Percentiles rank a stretch among this genome's conserved stretches.
These are phyloP conservation scores for Semaprochilodus insignis DNA, from an alignment of 2,797 vertebrate genomes.

Conservation along the genomic window DNA sequence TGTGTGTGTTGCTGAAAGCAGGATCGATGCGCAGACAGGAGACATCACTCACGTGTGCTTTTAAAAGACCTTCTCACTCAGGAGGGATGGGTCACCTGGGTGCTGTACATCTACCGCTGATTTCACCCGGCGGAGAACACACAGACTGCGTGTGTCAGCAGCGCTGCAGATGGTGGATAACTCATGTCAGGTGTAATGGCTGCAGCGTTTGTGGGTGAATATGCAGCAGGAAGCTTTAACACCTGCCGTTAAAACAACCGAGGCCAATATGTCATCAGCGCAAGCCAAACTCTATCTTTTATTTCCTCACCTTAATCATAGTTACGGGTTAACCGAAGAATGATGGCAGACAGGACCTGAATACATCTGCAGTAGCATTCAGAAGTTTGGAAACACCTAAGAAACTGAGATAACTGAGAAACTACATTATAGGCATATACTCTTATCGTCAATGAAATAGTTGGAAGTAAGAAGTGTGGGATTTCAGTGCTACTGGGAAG, in stretches of 20 bases:
- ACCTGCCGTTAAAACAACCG: background rate
- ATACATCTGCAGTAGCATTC: too few species aligned
- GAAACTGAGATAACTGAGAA: too few species aligned
- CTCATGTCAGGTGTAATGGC: conserved; percentile 19
- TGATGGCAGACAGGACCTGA: background rate
- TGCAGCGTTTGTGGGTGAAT: background rate
- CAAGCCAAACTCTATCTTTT: background rate
- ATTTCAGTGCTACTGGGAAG: too few species aligned
- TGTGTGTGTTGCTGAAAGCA: conserved; percentile 52
- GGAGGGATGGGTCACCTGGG: conserved; percentile 51
- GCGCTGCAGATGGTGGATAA: conserved; percentile 21
- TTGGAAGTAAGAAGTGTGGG: too few species aligned
- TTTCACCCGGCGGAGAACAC: conserved; percentile 43
- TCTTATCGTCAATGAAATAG: too few species aligned
- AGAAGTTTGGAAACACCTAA: background rate
- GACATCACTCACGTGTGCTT: conserved; percentile 56
- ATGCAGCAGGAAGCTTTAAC: conserved; percentile 13
- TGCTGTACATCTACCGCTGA: conserved; percentile 32
- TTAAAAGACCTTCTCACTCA: conserved; percentile 34
- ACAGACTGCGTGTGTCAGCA: conserved; percentile 60
- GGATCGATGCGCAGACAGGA: conserved; percentile 63
- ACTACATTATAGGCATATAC: too few species aligned
- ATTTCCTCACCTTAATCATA: background rate
- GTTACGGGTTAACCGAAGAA: background rate
- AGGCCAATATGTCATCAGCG: background rate